Evolutionary conservation across 2,888 invertebrate species (phyloP).

Genomic region (Acronicta leporina): DNA sequence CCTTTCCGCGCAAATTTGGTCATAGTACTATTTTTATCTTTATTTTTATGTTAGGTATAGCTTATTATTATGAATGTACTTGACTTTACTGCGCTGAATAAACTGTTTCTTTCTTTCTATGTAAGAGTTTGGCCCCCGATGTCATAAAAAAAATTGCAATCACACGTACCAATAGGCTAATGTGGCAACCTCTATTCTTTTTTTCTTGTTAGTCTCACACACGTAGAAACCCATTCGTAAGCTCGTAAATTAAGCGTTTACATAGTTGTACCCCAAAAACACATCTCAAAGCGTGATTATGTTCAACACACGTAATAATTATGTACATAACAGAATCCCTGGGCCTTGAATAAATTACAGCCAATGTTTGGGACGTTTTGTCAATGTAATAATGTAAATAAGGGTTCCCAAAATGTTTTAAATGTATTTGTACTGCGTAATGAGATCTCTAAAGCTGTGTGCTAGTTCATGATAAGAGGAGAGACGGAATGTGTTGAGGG

Average conservation of each 20-base stretch:
- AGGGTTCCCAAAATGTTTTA: conserved; percentile 31
- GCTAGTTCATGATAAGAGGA: conserved; percentile 13
- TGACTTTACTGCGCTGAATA: too few species aligned
- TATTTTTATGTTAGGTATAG: too few species aligned
- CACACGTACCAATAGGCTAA: too few species aligned
- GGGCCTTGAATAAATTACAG: conserved; percentile 50
- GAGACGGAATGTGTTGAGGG: not conserved
- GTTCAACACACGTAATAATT: conserved; percentile 41
- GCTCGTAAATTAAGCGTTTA: not conserved
- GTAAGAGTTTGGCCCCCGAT: too few species aligned
- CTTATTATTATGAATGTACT: too few species aligned
- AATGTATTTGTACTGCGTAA: conserved; percentile 47
- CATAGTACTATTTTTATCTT: too few species aligned
- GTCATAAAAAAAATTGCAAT: too few species aligned
- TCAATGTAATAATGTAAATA: conserved; percentile 57
- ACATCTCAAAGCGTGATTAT: conserved; percentile 43
- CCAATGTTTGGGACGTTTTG: conserved; percentile 47
- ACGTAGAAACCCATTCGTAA: conserved; percentile 14
- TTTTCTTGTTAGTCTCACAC: too few species aligned
- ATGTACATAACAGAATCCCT: conserved; percentile 41
- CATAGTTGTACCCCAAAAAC: conserved; percentile 24
- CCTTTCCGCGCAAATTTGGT: too few species aligned
- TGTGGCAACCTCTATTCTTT: too few species aligned
- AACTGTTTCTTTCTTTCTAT: too few species aligned
- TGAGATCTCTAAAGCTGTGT: conserved; percentile 34